Base-by-base conservation (phyloP, 2,888 invertebrate species). In the Acleris sparsana region DNA sequence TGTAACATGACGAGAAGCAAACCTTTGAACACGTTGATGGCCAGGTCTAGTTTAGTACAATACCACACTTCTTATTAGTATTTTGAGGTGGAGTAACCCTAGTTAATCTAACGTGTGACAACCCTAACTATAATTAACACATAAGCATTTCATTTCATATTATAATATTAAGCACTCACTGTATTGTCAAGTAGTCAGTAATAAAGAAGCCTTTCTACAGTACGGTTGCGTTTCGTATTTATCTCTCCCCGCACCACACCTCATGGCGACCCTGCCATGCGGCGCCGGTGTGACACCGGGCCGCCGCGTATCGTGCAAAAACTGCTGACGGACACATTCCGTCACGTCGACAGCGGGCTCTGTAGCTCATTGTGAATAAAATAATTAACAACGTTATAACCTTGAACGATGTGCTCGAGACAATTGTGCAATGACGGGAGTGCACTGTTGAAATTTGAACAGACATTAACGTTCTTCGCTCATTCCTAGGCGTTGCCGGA, bases 351-450 rank as follows among this genome's bases (percentile, higher is more conserved):
- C 52, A 16, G 52, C 13, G 52, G 6, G 16, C 52, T 25, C 6
- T 1, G n/a, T 16, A 16, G 5, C 52, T 5, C n/a, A n/a, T 29
- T 53, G 20, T 53, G 22, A 29, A n/a, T 52, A 16, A 25, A 25
- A 20, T 52, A 52, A 16, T 2, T 52, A 25, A 22, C 3, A 16
- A 52, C 18, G n/a, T 53, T 53, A 53, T 52, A 52, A 20, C 51
- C 51, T 52, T 52, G 51, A 51, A 51, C 22, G 25, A 52, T 52
- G 52, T 29, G 29, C 25, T 52, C 52, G 25, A 25, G 52, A 52
- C 25, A 5, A 5, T 16, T 25, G 52, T 52, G 52, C 16, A 25
- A 52, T 18, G 25, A 52, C 16, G 25, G 25, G 7, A 25, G 25
- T 25, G 16, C 52, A 25, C 25, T 52, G 0, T 25, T 25, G 13